Percentiles rank a stretch among this genome's conserved stretches.
Evolutionary conservation across 2,888 invertebrate species (phyloP).

Genomic region (Myopa tessellatipennis): DNA sequence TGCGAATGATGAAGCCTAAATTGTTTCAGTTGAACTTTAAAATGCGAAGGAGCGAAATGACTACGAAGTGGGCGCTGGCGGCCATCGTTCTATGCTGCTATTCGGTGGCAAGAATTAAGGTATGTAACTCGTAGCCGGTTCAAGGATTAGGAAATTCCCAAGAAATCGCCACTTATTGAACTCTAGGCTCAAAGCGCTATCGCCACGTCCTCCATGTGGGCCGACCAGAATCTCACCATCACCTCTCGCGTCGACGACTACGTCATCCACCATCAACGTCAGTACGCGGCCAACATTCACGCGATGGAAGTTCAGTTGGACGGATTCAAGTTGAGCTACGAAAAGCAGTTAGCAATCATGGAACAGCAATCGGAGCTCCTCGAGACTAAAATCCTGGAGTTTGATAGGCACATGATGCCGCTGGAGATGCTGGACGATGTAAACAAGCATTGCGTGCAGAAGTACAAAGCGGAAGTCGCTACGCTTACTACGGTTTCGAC

Average conservation of each 20-base stretch:
- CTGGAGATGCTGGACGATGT: slow-evolving; percentile 42
- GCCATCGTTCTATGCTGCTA: neutral
- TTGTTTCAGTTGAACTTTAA: neutral
- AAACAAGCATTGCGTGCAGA: slow-evolving; percentile 46
- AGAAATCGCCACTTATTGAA: neutral
- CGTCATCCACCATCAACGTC: slow-evolving; percentile 43
- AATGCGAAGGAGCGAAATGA: slow-evolving; percentile 25
- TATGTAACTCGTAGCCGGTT: neutral
- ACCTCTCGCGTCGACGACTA: slow-evolving; percentile 43
- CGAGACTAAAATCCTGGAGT: slow-evolving; percentile 31
- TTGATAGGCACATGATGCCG: slow-evolving; percentile 43
- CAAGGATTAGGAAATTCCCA: neutral
- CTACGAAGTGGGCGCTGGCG: neutral
- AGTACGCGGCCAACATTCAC: slow-evolving; percentile 43
- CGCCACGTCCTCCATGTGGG: neutral
- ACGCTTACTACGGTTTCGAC: slow-evolving; percentile 33
- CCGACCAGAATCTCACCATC: neutral
- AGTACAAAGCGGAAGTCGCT: slow-evolving; percentile 44
- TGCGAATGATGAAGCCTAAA: neutral
- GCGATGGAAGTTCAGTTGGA: slow-evolving; percentile 39
- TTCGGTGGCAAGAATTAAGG: neutral
- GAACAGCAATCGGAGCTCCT: slow-evolving; percentile 35
- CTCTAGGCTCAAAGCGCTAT: slow-evolving; percentile 10
- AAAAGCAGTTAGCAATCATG: slow-evolving; percentile 34
- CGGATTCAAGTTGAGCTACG: slow-evolving; percentile 27